A percentile compares a stretch with the other conserved stretches of the same genome.
These are phyloP conservation scores for Sebastes minor DNA, from an alignment of 2,797 vertebrate genomes.

Conservation along the genomic window DNA sequence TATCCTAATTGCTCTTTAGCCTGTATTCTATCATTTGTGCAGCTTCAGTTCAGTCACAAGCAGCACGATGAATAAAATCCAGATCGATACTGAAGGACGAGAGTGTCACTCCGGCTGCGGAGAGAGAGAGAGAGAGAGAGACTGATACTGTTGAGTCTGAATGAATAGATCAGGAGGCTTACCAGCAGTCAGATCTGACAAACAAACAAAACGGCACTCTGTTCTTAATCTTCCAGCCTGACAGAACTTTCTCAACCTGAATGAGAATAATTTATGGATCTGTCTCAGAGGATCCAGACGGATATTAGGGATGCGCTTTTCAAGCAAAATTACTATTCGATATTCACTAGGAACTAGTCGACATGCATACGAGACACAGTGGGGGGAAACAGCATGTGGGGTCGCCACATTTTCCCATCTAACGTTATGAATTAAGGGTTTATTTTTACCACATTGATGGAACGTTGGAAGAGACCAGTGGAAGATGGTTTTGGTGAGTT, in stretches of 20 bases:
- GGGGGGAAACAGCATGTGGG: too few relatives aligned
- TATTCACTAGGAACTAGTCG: too few relatives aligned
- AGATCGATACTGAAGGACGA: conserved; percentile 41
- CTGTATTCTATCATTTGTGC: not conserved
- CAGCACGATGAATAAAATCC: not conserved
- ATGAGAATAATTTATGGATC: conserved; percentile 16
- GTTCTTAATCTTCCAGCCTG: conserved; percentile 15
- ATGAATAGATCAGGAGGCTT: conserved; percentile 36
- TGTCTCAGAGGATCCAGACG: not conserved
- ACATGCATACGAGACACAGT: too few relatives aligned
- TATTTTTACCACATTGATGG: too few relatives aligned
- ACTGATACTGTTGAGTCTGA: conserved; percentile 1
- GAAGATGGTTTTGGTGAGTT: too few relatives aligned
- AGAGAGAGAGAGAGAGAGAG: not conserved
- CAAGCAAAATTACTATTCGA: too few relatives aligned
- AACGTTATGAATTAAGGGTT: too few relatives aligned
- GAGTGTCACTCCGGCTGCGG: not conserved
- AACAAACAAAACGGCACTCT: not conserved
- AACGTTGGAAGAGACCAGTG: too few relatives aligned
- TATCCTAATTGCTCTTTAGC: not conserved
- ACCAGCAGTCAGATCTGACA: conserved; percentile 21
- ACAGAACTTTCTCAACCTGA: conserved; percentile 15
- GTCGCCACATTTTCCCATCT: too few relatives aligned
- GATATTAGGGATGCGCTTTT: too few relatives aligned
- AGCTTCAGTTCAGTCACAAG: not conserved